Conservation (phyloP, 2,113 vertebrate genomes). For the Brachionichthys hirsutus region DNA sequence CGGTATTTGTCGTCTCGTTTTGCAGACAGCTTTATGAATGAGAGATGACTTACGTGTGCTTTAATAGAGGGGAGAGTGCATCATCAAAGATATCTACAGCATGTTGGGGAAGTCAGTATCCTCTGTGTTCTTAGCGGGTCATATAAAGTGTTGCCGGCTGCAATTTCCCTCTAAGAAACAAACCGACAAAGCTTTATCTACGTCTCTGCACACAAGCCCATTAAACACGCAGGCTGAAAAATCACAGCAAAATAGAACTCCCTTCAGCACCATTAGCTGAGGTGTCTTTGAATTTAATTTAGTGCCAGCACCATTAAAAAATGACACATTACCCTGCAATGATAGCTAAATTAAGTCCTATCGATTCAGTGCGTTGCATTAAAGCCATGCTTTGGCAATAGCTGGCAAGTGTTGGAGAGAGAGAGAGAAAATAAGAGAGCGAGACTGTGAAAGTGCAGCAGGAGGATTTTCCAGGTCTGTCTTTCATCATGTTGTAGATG, state of each 20-base stretch:
- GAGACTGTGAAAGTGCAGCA: background rate
- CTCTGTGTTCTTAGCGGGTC: constrained; percentile 37
- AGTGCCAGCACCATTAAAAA: constrained; percentile 75
- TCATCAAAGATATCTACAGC: constrained; percentile 21
- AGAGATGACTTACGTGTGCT: constrained; percentile 50
- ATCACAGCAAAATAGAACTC: constrained; percentile 71
- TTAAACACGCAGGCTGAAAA: constrained; percentile 63
- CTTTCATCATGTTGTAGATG: constrained; percentile 69
- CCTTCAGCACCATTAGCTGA: constrained; percentile 72
- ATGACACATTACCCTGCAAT: constrained; percentile 78
- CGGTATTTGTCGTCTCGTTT: constrained; percentile 65
- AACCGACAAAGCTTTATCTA: constrained; percentile 53
- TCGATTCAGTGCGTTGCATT: constrained; percentile 75
- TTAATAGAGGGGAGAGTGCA: constrained; percentile 16
- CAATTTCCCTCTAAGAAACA: constrained; percentile 52
- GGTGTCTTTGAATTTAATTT: constrained; percentile 79
- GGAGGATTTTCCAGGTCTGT: constrained; percentile 60
- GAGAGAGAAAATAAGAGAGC: constrained; percentile 52
- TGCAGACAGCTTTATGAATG: constrained; percentile 49
- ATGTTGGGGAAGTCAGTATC: background rate
- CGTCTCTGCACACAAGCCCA: constrained; percentile 48
- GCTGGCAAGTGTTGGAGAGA: constrained; percentile 54
- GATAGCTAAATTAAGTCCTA: constrained; percentile 78
- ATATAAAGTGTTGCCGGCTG: constrained; percentile 35
- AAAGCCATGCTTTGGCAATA: constrained; percentile 61